Evolutionary conservation across 2,888 invertebrate species (phyloP), one percentile per base, ranked within the genome.

Genomic region (Melangyna quadrimaculata): DNA sequence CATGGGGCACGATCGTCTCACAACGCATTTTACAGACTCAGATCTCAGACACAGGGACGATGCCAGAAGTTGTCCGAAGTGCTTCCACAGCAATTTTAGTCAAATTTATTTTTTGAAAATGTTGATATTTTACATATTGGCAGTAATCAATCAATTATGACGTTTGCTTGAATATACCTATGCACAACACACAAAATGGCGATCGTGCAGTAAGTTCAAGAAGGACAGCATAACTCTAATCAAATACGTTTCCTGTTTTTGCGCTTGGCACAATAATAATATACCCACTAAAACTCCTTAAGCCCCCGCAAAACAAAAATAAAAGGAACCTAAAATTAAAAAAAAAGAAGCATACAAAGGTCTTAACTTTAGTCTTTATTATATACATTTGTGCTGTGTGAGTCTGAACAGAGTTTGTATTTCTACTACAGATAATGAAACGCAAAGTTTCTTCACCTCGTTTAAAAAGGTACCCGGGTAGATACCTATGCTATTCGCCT

Each of bases 381-480:
- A 59, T 12, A 12, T 57, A 7, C 43, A 71, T 43, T 37, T 61
- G 19, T 43, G 17, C 24, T 29, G 17, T 40, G 14, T 32, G 22
- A 77, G 67, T 55, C 35, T 61, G 37, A 53, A 22, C 37, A 67
- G 19, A 45, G 63, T 43, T 53, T 55, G 51, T 61, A 51, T 55
- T 51, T n/a, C n/a, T n/a, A n/a, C n/a, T 61, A 40, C 48, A 86
- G 77, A 78, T 86, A 86, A 86, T 81, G 86, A 86, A 86, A 77
- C 86, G 43, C 70, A 80, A 81, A 73, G 86, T 72, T 86, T 81
- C 63, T 86, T 81, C 70, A 86, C 73, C 78, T 81, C 73, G 27
- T 53, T 22, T 67, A n/a, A n/a, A n/a, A n/a, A n/a, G n/a, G n/a
- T n/a, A n/a, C n/a, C n/a, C n/a, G n/a, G n/a, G n/a, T n/a, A n/a